phyloP scores from a whole-genome alignment of 2,797 vertebrate genomes.

The Crocidura indochinensis region DNA sequence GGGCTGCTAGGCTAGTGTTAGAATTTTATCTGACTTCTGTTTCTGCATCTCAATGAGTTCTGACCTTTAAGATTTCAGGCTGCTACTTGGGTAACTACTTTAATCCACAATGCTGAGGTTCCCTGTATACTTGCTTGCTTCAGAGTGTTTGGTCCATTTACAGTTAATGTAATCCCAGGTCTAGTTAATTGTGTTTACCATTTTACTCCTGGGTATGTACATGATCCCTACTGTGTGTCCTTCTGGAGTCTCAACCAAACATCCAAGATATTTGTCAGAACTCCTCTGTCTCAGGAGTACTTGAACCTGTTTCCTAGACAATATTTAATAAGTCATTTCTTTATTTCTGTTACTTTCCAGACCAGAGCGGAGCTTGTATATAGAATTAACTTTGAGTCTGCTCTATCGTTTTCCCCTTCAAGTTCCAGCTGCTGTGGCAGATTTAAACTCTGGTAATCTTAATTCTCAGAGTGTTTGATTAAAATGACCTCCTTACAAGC shows the following conservation, averaged over 20 bases:
- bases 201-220: not conserved
- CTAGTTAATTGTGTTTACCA: not conserved
- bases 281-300: not conserved
- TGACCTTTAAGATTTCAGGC: no score
- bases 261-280: conserved; percentile 7
- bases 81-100: no score
- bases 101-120: no score
- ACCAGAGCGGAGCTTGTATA: not conserved
- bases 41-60: no score
- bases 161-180: conserved; percentile 23
- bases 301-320: not conserved
- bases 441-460: not conserved
- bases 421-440: not conserved
- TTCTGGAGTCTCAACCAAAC: conserved; percentile 17
- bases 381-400: not conserved
- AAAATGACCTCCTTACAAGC: not conserved
- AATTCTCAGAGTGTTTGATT: not conserved
- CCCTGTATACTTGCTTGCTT: no score
- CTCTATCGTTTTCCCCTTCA: conserved; percentile 23
- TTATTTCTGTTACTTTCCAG: not conserved
- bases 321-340: not conserved
- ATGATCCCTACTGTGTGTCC: not conserved
- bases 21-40: no score
- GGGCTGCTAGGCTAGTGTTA: no score
- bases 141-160: conserved; percentile 4